Percentiles rank a stretch among this genome's conserved stretches.
These are phyloP conservation scores for Acanthosepion lycidas DNA, from an alignment of 2,888 invertebrate genomes.

Conservation along the genomic window DNA sequence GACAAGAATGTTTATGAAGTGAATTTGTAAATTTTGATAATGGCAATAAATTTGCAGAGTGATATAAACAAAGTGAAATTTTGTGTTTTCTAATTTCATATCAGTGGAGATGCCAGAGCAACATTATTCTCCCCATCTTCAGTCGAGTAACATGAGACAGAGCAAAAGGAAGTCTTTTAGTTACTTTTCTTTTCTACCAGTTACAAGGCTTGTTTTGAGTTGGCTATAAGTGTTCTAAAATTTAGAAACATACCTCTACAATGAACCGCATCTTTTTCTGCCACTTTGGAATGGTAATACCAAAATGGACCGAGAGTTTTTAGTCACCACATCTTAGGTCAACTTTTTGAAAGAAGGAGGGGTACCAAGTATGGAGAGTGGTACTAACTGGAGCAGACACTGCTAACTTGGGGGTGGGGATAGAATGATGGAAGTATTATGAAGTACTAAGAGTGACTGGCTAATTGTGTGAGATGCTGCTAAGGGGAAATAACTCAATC, in stretches of 20 bases:
- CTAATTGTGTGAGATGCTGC: neutral
- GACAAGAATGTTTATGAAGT: neutral
- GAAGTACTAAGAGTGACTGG: neutral
- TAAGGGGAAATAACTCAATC: neutral
- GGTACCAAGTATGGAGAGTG: neutral
- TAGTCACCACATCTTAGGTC: neutral
- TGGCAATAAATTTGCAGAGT: neutral
- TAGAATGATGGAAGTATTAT: neutral
- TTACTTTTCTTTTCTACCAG: neutral
- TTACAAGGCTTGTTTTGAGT: neutral
- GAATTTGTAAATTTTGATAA: neutral
- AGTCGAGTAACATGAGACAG: neutral
- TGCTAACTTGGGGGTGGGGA: neutral
- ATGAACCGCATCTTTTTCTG: neutral
- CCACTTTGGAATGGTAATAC: neutral
- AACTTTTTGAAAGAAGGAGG: slow-evolving; percentile 2
- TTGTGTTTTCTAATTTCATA: neutral
- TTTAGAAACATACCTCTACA: neutral
- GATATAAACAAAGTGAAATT: neutral
- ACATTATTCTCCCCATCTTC: neutral
- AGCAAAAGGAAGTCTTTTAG: neutral
- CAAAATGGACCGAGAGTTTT: neutral
- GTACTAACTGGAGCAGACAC: neutral
- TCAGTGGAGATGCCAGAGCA: neutral
- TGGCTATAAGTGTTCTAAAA: neutral